Evolutionary conservation across 2,888 invertebrate genomes (phyloP), one percentile per base, ranked within the genome.

Genomic region (Lepeophtheirus nordmannii): DNA sequence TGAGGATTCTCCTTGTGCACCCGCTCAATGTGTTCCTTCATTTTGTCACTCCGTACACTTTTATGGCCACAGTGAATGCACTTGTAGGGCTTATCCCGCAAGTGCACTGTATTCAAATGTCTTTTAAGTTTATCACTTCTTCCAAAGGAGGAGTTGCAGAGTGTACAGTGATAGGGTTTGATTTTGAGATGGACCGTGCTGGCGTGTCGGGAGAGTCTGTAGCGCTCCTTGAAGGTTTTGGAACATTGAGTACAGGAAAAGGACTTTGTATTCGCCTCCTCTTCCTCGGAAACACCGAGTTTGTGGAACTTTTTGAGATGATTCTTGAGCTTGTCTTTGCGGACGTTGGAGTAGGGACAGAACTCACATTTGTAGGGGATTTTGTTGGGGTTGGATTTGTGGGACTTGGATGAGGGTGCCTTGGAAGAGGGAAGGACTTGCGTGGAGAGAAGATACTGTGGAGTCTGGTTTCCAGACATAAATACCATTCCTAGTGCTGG

Each of bases 41-140:
- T 63, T 37, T 63, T 63, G 63, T 63, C 63, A 46, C 53, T 63
- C 9, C 63, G 46, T 22, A 20, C 63, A 38, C 22, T 46, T 9
- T 23, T 63, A 22, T 56, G 53, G 14, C 20, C 20, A 37, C 63
- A 63, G 11, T 63, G 56, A 10, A 22, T 17, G 53, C 63, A 63
- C 37, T 63, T 46, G 56, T 46, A 56, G 17, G 63, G 63, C 30
- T 56, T 63, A 10, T 63, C 53, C 23, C 20, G 10, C 14, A 20
- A n/a, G 8, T 63, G 63, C 53, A 63, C 63, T 12, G 63, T 63
- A n/a, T 20, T 38, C 63, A 56, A 14, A n/a, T 63, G 63, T n/a
- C 63, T 17, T n/a, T 63, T 63, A 14, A 63, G 20, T 17, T 65
- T 60, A 12, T 58, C 65, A 10, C 22, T 59, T 10, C 65, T 58